Base-by-base conservation (phyloP, 2,113 vertebrate species). In the Cryptoleucopteryx plumbea region DNA sequence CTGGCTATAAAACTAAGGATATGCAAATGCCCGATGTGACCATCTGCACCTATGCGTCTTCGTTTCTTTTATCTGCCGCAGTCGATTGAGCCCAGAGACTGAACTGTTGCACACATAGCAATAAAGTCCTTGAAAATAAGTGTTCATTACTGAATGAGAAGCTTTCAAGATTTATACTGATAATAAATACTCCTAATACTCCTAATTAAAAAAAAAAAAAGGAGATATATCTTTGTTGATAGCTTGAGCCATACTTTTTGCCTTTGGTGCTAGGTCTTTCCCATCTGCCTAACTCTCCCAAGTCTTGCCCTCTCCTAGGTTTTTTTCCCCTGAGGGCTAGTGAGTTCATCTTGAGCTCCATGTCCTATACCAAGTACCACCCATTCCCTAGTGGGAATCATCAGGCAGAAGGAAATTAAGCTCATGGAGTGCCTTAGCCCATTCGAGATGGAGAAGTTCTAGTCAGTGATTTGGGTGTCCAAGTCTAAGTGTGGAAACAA, bases 371-470 rank as follows among this genome's bases (percentile, higher is more conserved):
- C 50, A 72, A 90, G 52, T 11, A 48, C 15, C 11, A 83, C 11
- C 6, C n/a, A n/a, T n/a, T n/a, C n/a, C n/a, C n/a, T n/a, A n/a
- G n/a, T 87, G 58, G 42, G 16, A 72, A 63, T 34, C n/a, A 59
- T 71, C 38, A 63, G n/a, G 38, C 56, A 67, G 17, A 48, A 50
- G 19, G 25, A 81, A 61, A 80, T 0, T 2, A 67, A 86, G 7
- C 6, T 90, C 16, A 19, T n/a, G 52, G 4, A 0, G 0, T 31
- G 7, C 21, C n/a, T 68, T 27, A 74, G 27, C 18, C 32, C 21
- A 59, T 16, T 27, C 38, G 20, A 26, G 78, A 4, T 27, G 18
- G 12, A 7, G 16, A 25, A 75, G 15, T 86, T 72, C 52, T 63
- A 17, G 8, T 26, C 13, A 34, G 5, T 12, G 27, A 13, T 92